These are phyloP conservation scores for Drosophila putrida DNA, from an alignment of 2,888 invertebrate genomes.

Conservation along the genomic window DNA sequence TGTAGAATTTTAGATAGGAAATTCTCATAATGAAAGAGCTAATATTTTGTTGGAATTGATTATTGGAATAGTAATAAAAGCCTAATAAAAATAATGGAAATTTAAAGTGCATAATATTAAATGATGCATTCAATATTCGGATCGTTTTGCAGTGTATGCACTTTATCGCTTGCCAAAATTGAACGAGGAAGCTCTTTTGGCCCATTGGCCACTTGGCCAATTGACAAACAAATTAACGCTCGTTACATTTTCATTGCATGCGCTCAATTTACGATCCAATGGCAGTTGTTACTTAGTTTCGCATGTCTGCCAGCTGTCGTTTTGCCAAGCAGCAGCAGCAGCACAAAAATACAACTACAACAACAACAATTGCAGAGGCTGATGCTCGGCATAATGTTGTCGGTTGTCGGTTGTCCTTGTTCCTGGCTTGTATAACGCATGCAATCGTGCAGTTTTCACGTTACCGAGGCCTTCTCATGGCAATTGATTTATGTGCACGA, in stretches of 20 bases:
- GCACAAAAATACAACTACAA: neutral
- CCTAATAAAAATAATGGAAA: neutral
- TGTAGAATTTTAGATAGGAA: too few species aligned
- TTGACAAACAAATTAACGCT: conserved; percentile 75
- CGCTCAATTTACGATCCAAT: conserved; percentile 63
- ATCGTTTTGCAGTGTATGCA: conserved; percentile 25
- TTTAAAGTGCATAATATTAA: neutral
- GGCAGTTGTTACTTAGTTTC: conserved; percentile 25
- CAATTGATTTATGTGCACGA: conserved; percentile 78
- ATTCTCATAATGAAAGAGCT: too few species aligned
- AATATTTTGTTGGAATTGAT: neutral
- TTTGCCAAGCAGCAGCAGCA: conserved; percentile 32
- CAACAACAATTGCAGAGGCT: conserved; percentile 17
- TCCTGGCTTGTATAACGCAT: conserved; percentile 30
- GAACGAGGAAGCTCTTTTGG: neutral
- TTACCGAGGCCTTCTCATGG: conserved; percentile 59
- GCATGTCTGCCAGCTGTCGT: conserved; percentile 61
- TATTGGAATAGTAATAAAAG: neutral
- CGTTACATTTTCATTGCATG: conserved; percentile 74
- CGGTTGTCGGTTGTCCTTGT: conserved; percentile 1
- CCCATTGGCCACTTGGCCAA: conserved; percentile 9
- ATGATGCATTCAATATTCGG: conserved; percentile 1
- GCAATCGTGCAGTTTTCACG: conserved; percentile 64
- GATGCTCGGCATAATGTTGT: neutral
- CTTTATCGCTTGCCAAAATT: conserved; percentile 25